These are phyloP conservation scores for Nomada hirtipes DNA, from an alignment of 2,888 invertebrate genomes.

Conservation along the genomic window DNA sequence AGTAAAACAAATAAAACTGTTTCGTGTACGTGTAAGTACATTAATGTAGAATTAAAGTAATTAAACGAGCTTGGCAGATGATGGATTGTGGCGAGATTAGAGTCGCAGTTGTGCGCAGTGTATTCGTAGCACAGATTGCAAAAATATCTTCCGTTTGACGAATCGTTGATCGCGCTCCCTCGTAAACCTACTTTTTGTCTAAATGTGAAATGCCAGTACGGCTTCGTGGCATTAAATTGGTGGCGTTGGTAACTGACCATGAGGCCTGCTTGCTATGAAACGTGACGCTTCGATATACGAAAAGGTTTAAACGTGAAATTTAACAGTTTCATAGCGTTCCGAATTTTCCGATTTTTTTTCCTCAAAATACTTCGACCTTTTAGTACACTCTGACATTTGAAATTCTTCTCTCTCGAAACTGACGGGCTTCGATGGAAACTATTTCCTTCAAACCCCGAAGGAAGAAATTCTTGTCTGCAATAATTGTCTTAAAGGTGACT, in stretches of 20 bases:
- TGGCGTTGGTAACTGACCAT: too few relatives aligned
- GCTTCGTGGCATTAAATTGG: slow-evolving; percentile 4
- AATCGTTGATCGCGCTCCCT: background rate
- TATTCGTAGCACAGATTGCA: background rate
- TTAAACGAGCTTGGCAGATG: too few relatives aligned
- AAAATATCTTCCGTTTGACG: slow-evolving; percentile 6
- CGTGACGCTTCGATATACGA: background rate
- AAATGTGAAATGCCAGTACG: background rate
- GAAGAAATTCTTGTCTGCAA: background rate
- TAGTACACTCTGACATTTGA: background rate
- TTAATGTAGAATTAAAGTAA: too few relatives aligned
- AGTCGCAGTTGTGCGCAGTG: too few relatives aligned
- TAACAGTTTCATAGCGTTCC: background rate
- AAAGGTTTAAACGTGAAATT: background rate
- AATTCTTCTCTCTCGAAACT: too few relatives aligned
- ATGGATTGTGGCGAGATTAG: too few relatives aligned
- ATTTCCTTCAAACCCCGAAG: background rate
- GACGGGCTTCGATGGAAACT: background rate
- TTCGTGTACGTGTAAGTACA: too few relatives aligned
- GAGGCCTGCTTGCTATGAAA: background rate
- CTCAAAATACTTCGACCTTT: background rate
- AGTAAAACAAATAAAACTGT: too few relatives aligned
- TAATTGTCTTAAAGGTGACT: too few relatives aligned
- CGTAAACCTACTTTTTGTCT: background rate
- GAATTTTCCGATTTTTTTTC: background rate